phyloP scores from a whole-genome alignment of 1,140 invertebrate species.

The Gerris buenoi region DNA sequence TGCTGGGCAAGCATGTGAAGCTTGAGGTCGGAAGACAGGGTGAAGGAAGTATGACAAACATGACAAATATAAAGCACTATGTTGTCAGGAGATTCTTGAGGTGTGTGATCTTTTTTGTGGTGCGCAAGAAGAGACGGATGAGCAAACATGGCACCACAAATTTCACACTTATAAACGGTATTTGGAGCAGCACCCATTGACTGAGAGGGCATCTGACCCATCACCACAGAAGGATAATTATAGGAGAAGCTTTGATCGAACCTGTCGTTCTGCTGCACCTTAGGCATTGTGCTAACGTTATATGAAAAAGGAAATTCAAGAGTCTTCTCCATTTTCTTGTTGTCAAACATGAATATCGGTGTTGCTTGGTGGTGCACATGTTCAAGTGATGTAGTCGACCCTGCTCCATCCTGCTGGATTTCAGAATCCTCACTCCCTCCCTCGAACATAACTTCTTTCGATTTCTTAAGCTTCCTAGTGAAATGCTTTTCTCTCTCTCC shows the following conservation, averaged over 20 bases:
- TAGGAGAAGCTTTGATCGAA: slow-evolving; percentile 37
- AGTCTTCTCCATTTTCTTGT: background rate
- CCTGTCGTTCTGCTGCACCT: slow-evolving; percentile 36
- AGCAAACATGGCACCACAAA: slow-evolving; percentile 65
- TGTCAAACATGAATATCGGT: background rate
- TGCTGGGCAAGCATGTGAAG: slow-evolving; percentile 22
- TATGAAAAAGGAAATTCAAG: slow-evolving; percentile 38
- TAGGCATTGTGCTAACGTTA: slow-evolving; percentile 39
- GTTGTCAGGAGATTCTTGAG: background rate
- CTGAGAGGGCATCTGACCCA: slow-evolving; percentile 36
- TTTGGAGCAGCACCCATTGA: slow-evolving; percentile 46
- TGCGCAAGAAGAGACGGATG: slow-evolving; percentile 60
- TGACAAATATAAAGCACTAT: slow-evolving; percentile 22
- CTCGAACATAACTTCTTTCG: background rate
- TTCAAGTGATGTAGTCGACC: background rate
- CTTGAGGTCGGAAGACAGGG: slow-evolving; percentile 23
- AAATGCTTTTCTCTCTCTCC: background rate
- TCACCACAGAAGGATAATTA: slow-evolving; percentile 27
- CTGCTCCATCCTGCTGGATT: background rate
- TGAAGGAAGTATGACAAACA: slow-evolving; percentile 23
- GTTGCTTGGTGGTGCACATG: background rate
- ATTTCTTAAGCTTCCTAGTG: background rate
- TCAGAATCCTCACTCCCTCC: background rate
- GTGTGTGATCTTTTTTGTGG: slow-evolving; percentile 55
- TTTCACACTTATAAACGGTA: slow-evolving; percentile 71